Percentiles rank a stretch among this genome's conserved stretches.
Evolutionary conservation across 92 coral and sea anemone species (phyloP).

Genomic region (Epizoanthus stellaris): DNA sequence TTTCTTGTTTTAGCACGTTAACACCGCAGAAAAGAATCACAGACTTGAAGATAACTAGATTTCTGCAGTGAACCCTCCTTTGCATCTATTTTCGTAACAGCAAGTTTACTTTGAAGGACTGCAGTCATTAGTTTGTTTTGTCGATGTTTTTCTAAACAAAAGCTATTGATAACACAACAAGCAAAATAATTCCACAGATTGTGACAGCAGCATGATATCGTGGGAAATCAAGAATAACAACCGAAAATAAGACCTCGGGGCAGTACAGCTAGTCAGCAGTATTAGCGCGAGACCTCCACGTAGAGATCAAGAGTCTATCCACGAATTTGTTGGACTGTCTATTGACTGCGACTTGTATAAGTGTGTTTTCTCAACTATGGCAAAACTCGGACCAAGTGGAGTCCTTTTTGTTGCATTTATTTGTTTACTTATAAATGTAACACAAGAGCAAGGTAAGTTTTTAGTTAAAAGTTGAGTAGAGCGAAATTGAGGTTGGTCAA

Average conservation of each 20-base stretch:
- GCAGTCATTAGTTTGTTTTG: neutral
- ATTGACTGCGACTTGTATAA: neutral
- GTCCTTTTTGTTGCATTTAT: neutral
- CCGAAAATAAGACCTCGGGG: neutral
- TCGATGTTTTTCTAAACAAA: constrained; percentile 1
- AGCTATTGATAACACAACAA: constrained; percentile 3
- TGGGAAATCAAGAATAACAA: constrained; percentile 18
- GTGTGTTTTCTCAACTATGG: constrained; percentile 19
- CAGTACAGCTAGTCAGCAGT: neutral
- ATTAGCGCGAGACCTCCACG: neutral
- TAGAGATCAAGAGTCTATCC: neutral
- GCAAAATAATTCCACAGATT: constrained; percentile 19
- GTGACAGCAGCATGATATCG: constrained; percentile 19
- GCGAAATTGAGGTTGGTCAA: too few relatives aligned
- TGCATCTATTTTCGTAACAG: neutral
- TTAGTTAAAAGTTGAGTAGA: neutral
- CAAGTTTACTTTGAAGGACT: too few relatives aligned
- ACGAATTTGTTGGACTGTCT: neutral
- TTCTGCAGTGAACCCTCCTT: neutral
- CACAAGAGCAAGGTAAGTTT: constrained; percentile 21
- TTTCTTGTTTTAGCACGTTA: too few relatives aligned
- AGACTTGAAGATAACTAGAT: neutral
- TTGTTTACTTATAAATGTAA: neutral
- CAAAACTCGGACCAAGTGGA: neutral
- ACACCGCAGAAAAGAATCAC: neutral